Base-by-base conservation (phyloP, 2,888 invertebrate genomes). In the Leptarthrus brevirostris region DNA sequence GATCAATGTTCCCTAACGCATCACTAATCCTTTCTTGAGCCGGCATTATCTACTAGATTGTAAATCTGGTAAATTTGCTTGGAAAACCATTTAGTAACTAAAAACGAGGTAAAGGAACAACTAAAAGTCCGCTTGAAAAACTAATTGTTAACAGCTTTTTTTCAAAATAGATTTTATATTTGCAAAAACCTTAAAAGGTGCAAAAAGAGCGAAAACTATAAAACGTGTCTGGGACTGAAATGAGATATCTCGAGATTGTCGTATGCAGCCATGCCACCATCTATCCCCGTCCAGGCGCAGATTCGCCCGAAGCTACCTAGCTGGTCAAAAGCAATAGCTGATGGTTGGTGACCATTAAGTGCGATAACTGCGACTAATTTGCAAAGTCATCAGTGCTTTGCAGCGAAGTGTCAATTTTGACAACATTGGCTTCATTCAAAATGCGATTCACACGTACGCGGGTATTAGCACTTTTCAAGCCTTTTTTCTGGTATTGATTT, bases 361-460 rank as follows among this genome's bases (percentile, higher is more conserved):
- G 49, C 69, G 69, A 49, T 69, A 69, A 69, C 52, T 69, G 52
- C 69, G 36, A 72, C 56, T 72, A 72, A 72, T 72, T 56, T 56
- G 56, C 72, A 72, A 47, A 72, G 54, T 72, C 72, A 72, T 72
- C 72, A 72, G 40, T 44, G 18, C 44, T 72, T 72, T 72, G 56
- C 56, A 72, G 72, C 18, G 10, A 72, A 72, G 72, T 72, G 72
- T 72, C 72, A 72, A 72, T 72, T 72, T 72, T 56, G 47, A 72
- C 40, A 56, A 52, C 69, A 69, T 69, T 69, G 52, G 34, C 30
- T 69, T 52, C 69, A 52, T 69, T 69, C 69, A 69, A 34, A 49
- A 52, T 69, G 69, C 49, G 69, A 52, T 69, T 69, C 69, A 49
- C 69, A 69, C 34, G 18, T 34, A 8, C 49, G 52, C 6, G 30